Base-by-base conservation (phyloP, 23 tunicate species). In the Diplosoma virens region DNA sequence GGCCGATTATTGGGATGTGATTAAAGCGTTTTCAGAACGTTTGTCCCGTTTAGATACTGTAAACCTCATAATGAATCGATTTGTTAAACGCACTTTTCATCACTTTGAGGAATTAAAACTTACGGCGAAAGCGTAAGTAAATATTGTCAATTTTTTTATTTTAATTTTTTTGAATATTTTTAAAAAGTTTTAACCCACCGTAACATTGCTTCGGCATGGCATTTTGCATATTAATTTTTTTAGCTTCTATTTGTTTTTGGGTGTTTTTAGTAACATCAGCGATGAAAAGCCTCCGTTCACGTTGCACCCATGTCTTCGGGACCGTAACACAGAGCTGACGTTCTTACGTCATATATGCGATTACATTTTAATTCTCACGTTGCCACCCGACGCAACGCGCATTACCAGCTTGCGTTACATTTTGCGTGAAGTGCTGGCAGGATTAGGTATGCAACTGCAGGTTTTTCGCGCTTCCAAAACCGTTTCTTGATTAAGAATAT, bases 1-100 rank as follows among this genome's bases (percentile, higher is more conserved):
- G 32, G 82, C 87, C 16, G 97, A 92, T 59, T 92, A 86, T 50
- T 92, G 97, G 97, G 87, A 85, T 34, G 79, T 88, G 14, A 81
- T 82, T 21, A 76, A 76, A 56, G 75, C 75, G 3, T 76, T 92
- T 63, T 72, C 92, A 21, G 81, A 81, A 45, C 74, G 87, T 17
- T 64, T 92, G 4, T 41, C 83, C 0, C 79, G 80, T 41, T 76
- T 92, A 21, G 97, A 92, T 74, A 76, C 89, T 27, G 80, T 85
- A 30, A 73, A 92, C 71, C 56, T 92, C 25, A 67, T 85, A 16
- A 92, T 92, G 97, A 76, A 81, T 47, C 79, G 92, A 59, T 92
- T 68, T 66, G 82, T 71, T 2, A 85, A 66, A 20, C 27, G 55
- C 7, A 30, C 71, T 1, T 21, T 73, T 18, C 55, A 66, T 0